These are phyloP conservation scores for Beaufortia kweichowensis DNA, from an alignment of 2,113 vertebrate genomes.

Conservation along the genomic window DNA sequence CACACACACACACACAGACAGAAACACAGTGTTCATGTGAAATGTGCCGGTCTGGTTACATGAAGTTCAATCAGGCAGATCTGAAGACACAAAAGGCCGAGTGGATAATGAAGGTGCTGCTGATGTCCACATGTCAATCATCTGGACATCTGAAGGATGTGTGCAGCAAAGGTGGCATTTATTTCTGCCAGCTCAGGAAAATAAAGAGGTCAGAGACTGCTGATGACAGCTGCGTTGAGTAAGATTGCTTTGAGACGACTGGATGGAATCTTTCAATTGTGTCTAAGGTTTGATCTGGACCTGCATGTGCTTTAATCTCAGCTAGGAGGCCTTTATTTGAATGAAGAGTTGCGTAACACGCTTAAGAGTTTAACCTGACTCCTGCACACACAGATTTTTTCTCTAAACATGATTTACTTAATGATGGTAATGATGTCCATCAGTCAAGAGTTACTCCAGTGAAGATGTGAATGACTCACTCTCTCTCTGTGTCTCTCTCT, in stretches of 20 bases:
- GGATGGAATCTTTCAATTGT: constrained; percentile 34
- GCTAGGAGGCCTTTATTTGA: constrained; percentile 44
- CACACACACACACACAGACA: not conserved
- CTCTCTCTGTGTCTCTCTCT: too few species aligned
- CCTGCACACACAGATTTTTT: not conserved
- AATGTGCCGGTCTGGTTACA: too few species aligned
- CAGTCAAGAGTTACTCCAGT: not conserved
- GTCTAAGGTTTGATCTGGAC: constrained; percentile 53
- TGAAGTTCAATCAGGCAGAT: not conserved
- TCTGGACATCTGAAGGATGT: constrained; percentile 50
- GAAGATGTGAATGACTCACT: not conserved
- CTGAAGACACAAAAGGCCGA: constrained; percentile 44
- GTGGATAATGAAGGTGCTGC: constrained; percentile 62
- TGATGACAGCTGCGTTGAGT: constrained; percentile 53
- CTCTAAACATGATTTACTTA: too few species aligned
- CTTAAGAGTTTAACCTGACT: constrained; percentile 19
- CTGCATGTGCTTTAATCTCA: constrained; percentile 56
- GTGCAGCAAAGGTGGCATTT: constrained; percentile 64
- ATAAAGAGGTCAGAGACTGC: constrained; percentile 55
- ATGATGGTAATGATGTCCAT: too few species aligned
- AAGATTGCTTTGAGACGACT: constrained; percentile 51
- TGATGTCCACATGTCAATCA: constrained; percentile 60
- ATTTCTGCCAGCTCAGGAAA: constrained; percentile 55
- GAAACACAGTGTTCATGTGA: too few species aligned
- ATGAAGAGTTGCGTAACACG: constrained; percentile 53